phyloP scores from a whole-genome alignment of 2,888 invertebrate genomes.

The Oscheius sp. region DNA sequence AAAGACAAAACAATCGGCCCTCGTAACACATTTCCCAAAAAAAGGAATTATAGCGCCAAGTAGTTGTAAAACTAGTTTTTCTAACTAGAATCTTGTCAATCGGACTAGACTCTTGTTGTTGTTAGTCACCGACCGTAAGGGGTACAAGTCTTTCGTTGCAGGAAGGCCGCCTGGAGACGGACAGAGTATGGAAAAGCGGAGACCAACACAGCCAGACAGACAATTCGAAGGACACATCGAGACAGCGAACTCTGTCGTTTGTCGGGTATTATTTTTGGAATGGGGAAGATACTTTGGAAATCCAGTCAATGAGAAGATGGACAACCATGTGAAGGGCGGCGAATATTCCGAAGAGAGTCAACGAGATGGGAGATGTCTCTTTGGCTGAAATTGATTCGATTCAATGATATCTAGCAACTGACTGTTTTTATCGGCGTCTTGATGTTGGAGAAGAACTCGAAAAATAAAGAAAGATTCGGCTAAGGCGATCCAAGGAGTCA shows the following conservation, averaged over 20 bases:
- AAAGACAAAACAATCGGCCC: too few relatives aligned
- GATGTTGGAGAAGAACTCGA: conserved; percentile 3
- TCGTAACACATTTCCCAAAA: too few relatives aligned
- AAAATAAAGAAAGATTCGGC: conserved; percentile 9
- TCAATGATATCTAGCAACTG: background rate
- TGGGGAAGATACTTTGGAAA: background rate
- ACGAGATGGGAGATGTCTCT: conserved; percentile 1
- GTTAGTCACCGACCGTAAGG: background rate
- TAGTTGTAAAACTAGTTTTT: background rate
- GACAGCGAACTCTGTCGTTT: background rate
- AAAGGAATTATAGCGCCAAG: background rate
- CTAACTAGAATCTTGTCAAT: background rate
- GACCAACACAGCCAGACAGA: conserved; percentile 1
- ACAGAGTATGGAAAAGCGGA: background rate
- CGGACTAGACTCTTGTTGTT: background rate
- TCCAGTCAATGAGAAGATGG: conserved; percentile 1
- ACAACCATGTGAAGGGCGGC: conserved; percentile 1
- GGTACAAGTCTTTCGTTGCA: conserved; percentile 6
- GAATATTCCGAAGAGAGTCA: conserved; percentile 7
- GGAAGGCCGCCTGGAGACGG: conserved; percentile 1
- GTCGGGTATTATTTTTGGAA: background rate
- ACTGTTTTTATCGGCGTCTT: conserved; percentile 14
- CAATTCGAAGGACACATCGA: background rate
- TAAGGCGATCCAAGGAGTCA: conserved; percentile 1
- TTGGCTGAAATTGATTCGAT: background rate